Evolutionary conservation across 2,113 vertebrate genomes (phyloP).

Genomic region (Phyllopteryx taeniolatus): DNA sequence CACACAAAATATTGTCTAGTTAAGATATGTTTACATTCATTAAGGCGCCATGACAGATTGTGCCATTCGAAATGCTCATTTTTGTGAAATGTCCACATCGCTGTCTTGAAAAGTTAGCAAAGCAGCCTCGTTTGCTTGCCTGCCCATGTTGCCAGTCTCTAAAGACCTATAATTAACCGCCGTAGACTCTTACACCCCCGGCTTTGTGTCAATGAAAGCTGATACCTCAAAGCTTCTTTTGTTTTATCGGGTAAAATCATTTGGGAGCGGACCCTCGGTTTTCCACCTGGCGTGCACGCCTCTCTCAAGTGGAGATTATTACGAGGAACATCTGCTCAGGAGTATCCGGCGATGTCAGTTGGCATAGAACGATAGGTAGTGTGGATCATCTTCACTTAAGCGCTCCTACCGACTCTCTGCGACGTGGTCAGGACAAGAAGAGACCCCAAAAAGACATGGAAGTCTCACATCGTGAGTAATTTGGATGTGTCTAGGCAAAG

Average conservation of each 20-base stretch:
- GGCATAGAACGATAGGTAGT: constrained; percentile 63
- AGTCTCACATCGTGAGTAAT: constrained; percentile 15
- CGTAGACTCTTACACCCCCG: constrained; percentile 62
- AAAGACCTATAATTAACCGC: constrained; percentile 74
- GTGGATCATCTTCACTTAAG: constrained; percentile 67
- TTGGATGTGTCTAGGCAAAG: background rate
- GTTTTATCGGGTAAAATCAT: constrained; percentile 70
- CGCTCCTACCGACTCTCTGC: constrained; percentile 46
- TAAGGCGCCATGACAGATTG: constrained; percentile 25
- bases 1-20: constrained; percentile 49
- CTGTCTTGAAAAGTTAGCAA: constrained; percentile 39
- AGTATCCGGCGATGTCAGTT: constrained; percentile 73
- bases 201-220: constrained; percentile 71
- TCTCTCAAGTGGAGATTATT: constrained; percentile 78
- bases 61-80: constrained; percentile 50
- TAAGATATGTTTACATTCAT: constrained; percentile 58
- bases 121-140: constrained; percentile 41
- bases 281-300: constrained; percentile 76
- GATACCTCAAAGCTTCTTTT: constrained; percentile 79
- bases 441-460: constrained; percentile 14
- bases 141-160: constrained; percentile 52
- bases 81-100: constrained; percentile 41
- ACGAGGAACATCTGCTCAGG: constrained; percentile 79
- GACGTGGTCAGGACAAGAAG: constrained; percentile 45
- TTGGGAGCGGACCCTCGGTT: constrained; percentile 67